A percentile compares a stretch with the other conserved stretches of the same genome.
Conservation (phyloP, 1,140 invertebrate genomes). For the Antheraea mylitta region DNA sequence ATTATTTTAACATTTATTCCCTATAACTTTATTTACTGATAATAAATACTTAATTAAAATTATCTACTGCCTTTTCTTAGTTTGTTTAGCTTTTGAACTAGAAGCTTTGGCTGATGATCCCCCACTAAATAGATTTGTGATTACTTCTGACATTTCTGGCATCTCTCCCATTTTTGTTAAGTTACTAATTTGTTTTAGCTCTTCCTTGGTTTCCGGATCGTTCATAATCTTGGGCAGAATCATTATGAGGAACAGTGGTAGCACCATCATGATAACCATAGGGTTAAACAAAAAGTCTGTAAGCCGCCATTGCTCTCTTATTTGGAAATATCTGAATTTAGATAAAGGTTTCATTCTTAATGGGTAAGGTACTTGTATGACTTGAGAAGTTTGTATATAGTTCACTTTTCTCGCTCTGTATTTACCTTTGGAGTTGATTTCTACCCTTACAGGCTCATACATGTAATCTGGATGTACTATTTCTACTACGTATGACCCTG, state of each 20-base stretch:
- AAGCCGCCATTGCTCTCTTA: conserved; percentile 94
- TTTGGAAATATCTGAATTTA: conserved; percentile 94
- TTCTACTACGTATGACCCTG: conserved; percentile 97
- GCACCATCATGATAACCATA: conserved; percentile 98
- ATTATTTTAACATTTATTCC: background rate
- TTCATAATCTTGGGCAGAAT: conserved; percentile 98
- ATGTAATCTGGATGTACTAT: conserved; percentile 93
- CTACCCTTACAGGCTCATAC: conserved; percentile 95
- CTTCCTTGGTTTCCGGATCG: conserved; percentile 96
- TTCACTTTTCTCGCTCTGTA: conserved; percentile 97
- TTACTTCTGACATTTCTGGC: conserved; percentile 94
- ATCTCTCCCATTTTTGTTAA: conserved; percentile 89
- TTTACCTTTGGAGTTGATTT: conserved; percentile 98
- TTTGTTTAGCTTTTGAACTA: conserved; percentile 82
- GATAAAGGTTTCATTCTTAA: conserved; percentile 91
- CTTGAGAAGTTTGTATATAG: conserved; percentile 93
- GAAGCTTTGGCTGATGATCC: conserved; percentile 76
- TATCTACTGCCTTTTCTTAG: conserved; percentile 83
- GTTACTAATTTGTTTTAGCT: conserved; percentile 93
- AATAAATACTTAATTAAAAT: conserved; percentile 29
- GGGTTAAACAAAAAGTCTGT: conserved; percentile 98
- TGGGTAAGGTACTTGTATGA: conserved; percentile 94
- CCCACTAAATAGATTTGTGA: conserved; percentile 89
- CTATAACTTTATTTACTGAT: conserved; percentile 17
- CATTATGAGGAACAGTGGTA: conserved; percentile 95